Evolutionary conservation across 2,797 vertebrate genomes (phyloP).

Genomic region (Enteromius argenteus): DNA sequence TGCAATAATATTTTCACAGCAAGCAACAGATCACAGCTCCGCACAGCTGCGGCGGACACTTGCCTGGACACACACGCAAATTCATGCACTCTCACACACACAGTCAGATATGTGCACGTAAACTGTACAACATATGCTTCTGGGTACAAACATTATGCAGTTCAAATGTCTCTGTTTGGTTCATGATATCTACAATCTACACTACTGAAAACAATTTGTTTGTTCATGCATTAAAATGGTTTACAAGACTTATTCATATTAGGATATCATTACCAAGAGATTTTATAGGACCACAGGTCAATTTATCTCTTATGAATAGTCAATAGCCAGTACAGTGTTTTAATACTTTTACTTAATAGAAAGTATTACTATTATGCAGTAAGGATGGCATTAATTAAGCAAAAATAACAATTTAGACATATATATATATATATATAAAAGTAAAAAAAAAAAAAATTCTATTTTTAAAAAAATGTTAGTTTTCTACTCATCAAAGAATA

Average conservation of each 20-base stretch:
- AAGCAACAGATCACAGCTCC: conserved; percentile 80
- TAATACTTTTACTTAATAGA: background rate
- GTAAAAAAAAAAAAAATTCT: background rate
- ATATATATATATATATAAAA: too few species aligned
- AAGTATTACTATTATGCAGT: background rate
- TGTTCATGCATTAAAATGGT: conserved; percentile 14
- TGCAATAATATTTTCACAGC: conserved; percentile 88
- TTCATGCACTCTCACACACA: conserved; percentile 60
- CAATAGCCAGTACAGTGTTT: background rate
- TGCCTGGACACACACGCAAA: conserved; percentile 58
- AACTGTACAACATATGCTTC: conserved; percentile 43
- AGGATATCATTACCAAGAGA: background rate
- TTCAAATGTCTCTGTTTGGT: background rate
- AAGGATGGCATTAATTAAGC: background rate
- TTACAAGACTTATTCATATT: background rate
- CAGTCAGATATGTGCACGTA: conserved; percentile 48
- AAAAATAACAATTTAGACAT: background rate
- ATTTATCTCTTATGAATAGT: background rate
- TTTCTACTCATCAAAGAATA: background rate
- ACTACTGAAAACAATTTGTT: conserved; percentile 8
- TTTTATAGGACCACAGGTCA: background rate
- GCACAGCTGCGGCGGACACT: conserved; percentile 74
- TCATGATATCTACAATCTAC: background rate
- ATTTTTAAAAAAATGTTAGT: background rate
- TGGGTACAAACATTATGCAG: conserved; percentile 23